These are phyloP conservation scores for Myiotriccus ornatus DNA, from an alignment of 2,797 vertebrate species.

Conservation along the genomic window DNA sequence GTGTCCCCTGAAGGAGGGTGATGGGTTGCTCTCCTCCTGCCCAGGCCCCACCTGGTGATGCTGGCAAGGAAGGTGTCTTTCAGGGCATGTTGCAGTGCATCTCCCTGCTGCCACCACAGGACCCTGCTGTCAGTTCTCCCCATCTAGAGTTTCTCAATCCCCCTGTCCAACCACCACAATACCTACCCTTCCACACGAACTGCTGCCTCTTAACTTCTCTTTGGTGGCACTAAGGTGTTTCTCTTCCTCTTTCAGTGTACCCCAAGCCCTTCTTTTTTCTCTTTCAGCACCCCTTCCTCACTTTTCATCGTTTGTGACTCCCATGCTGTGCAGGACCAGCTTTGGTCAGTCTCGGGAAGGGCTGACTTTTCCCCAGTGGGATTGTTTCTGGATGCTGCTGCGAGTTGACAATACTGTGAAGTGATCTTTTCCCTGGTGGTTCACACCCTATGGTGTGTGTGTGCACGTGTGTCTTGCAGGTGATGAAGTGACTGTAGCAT, in stretches of 20 bases:
- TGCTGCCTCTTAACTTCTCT: not conserved
- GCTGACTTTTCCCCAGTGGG: not conserved
- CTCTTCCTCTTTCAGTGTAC: not conserved
- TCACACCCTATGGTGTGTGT: fast-evolving
- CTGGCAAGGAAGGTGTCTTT: not conserved
- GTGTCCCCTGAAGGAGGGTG: not conserved
- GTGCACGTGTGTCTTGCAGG: fast-evolving
- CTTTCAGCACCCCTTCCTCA: not conserved
- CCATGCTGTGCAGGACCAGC: not conserved
- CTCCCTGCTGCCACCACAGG: not conserved
- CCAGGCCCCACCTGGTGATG: not conserved
- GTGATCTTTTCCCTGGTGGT: not conserved
- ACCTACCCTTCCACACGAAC: not conserved
- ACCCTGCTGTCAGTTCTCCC: not conserved
- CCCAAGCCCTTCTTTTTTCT: not conserved
- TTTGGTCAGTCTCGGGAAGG: not conserved
- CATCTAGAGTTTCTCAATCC: not conserved
- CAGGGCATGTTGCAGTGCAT: not conserved
- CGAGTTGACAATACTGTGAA: not conserved
- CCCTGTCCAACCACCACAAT: not conserved
- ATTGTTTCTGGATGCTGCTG: not conserved
- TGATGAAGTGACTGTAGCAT: not conserved
- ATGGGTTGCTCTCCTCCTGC: not conserved
- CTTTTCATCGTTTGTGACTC: not conserved
- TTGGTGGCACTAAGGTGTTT: not conserved